Evolutionary conservation across 2,888 invertebrate genomes (phyloP).

Genomic region (Mythimna pallens): DNA sequence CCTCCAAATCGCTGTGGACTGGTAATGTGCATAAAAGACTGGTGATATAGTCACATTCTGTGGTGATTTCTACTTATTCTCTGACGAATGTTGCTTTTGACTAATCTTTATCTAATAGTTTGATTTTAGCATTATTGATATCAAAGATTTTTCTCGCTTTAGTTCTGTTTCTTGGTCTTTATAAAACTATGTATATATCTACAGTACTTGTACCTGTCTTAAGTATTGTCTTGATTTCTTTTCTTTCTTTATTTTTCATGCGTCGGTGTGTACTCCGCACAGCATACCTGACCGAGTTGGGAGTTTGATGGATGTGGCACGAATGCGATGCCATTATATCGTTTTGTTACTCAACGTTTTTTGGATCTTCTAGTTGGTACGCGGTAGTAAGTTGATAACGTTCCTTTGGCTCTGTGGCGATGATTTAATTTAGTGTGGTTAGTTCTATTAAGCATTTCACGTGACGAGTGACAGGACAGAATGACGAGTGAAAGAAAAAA

Average conservation of each 20-base stretch:
- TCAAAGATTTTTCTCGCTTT: no score
- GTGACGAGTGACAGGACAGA: no score
- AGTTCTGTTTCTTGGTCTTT: not conserved
- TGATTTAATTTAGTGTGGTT: constrained; percentile 10
- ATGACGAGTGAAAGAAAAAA: no score
- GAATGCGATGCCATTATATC: constrained; percentile 62
- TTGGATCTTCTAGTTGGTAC: constrained; percentile 43
- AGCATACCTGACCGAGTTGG: constrained; percentile 61
- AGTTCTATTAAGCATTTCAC: not conserved
- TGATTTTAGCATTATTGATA: no score
- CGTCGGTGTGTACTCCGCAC: constrained; percentile 47
- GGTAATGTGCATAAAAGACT: no score
- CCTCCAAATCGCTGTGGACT: no score
- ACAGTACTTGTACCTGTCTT: not conserved
- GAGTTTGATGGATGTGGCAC: constrained; percentile 66
- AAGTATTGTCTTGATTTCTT: not conserved
- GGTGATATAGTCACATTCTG: no score
- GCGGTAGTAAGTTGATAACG: constrained; percentile 32
- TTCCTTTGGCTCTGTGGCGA: constrained; percentile 2
- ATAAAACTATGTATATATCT: no score
- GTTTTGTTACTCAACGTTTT: constrained; percentile 61
- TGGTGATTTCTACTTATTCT: no score
- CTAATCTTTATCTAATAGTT: not conserved
- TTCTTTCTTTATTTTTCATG: constrained; percentile 9
- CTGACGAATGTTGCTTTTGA: not conserved